phyloP scores from a whole-genome alignment of 2,797 vertebrate genomes.

The Periparus ater region DNA sequence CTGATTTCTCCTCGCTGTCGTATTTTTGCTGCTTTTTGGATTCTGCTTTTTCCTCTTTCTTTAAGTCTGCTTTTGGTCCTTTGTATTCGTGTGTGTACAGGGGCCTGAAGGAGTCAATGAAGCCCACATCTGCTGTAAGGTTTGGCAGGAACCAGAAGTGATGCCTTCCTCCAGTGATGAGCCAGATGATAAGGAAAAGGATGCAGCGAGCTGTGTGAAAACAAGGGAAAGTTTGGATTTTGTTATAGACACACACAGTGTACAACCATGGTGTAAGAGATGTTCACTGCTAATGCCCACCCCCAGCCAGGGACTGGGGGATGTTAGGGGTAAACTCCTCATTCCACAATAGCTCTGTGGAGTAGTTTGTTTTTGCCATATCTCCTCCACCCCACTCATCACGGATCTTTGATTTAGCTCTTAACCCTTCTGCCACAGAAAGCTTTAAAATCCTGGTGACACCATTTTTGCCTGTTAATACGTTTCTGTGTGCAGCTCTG shows the following conservation, averaged over 20 bases:
- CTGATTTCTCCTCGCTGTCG: conserved; percentile 93
- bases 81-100: conserved; percentile 99
- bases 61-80: conserved; percentile 87
- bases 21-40: conserved; percentile 86
- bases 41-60: conserved; percentile 87
- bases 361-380: fast-evolving
- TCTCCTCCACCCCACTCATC: neutral
- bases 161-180: conserved; percentile 95
- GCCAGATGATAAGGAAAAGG: conserved; percentile 97
- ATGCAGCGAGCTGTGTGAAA: conserved; percentile 90
- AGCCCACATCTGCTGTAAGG: conserved; percentile 96
- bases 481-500: neutral
- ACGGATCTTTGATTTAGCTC: neutral
- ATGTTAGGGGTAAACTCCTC: fast-evolving
- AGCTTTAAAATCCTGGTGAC: neutral
- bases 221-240: neutral
- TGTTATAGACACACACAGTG: neutral
- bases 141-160: conserved; percentile 99
- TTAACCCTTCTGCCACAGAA: neutral
- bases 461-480: neutral
- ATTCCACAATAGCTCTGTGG: neutral
- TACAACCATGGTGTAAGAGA: neutral
- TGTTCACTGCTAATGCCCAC: neutral
- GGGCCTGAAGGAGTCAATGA: conserved; percentile 98
- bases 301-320: neutral